A percentile compares a stretch with the other conserved stretches of the same genome.
Conservation (phyloP, 2,113 vertebrate species). For the Melanerpes aurifrons region DNA sequence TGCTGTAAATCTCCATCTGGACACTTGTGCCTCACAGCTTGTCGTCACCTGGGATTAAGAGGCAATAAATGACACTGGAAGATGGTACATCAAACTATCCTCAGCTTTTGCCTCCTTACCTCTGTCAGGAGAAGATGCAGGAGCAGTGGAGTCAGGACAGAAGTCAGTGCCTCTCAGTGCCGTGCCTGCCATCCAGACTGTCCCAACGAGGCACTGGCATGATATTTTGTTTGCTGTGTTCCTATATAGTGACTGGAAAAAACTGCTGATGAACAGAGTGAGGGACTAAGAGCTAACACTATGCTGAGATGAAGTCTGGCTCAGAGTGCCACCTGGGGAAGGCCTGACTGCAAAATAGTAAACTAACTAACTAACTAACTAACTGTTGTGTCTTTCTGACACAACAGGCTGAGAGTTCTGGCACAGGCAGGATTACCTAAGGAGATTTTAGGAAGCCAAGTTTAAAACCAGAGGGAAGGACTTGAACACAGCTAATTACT, state of each 20-base stretch:
- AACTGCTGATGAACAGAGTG: not conserved
- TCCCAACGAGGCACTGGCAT: not conserved
- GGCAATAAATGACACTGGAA: not conserved
- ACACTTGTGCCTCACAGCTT: accelerated
- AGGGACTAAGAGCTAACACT: not conserved
- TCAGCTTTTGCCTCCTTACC: not conserved
- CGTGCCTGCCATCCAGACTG: not conserved
- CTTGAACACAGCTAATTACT: not conserved
- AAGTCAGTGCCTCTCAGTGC: not conserved
- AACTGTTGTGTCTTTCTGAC: not conserved
- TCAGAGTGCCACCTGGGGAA: not conserved
- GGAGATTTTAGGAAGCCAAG: not conserved
- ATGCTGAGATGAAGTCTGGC: not conserved
- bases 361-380: not conserved
- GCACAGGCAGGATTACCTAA: not conserved
- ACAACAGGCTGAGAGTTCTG: not conserved
- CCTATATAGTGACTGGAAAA: not conserved
- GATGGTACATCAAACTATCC: not conserved
- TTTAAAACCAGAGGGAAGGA: not conserved
- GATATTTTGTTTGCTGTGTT: not conserved
- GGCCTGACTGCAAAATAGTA: not conserved
- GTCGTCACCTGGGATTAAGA: not conserved
- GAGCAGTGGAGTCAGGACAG: not conserved
- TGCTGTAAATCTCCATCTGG: not conserved
- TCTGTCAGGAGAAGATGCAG: not conserved